Percentiles rank a stretch among this genome's conserved stretches.
phyloP scores from a whole-genome alignment of 2,888 invertebrate genomes.

The Xanthorhoe spadicearia region DNA sequence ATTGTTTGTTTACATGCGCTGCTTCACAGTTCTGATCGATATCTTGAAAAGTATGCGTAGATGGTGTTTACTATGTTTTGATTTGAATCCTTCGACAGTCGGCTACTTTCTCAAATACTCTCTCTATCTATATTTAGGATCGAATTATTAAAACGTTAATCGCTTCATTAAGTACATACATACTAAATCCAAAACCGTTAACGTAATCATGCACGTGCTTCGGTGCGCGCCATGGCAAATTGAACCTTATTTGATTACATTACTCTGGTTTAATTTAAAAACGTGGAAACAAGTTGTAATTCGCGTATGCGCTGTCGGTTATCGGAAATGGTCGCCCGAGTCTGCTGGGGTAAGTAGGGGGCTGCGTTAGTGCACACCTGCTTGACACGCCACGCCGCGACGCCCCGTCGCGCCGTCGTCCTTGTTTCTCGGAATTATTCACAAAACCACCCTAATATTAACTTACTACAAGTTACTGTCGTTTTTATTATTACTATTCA shows the following conservation, averaged over 20 bases:
- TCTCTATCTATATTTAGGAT: slow-evolving; percentile 44
- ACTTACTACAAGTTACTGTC: neutral
- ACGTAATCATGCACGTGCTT: slow-evolving; percentile 59
- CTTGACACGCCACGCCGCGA: slow-evolving; percentile 61
- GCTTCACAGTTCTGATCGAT: slow-evolving; percentile 39
- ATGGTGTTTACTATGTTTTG: slow-evolving; percentile 26
- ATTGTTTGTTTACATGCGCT: slow-evolving; percentile 68
- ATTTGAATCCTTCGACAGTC: slow-evolving; percentile 26
- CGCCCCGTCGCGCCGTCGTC: slow-evolving; percentile 38
- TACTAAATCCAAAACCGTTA: slow-evolving; percentile 65
- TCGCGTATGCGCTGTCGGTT: slow-evolving; percentile 56
- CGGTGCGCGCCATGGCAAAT: slow-evolving; percentile 34
- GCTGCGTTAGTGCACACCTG: slow-evolving; percentile 68
- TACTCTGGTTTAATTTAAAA: slow-evolving; percentile 30
- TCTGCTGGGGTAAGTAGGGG: slow-evolving; percentile 55
- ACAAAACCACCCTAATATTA: slow-evolving; percentile 2
- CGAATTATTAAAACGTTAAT: slow-evolving; percentile 50
- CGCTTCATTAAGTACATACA: slow-evolving; percentile 51
- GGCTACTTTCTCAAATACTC: slow-evolving; percentile 33
- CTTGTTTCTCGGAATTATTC: slow-evolving; percentile 13
- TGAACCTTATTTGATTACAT: slow-evolving; percentile 45
- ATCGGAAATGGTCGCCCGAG: slow-evolving; percentile 56
- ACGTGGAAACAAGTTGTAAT: slow-evolving; percentile 50
- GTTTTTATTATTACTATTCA: neutral
- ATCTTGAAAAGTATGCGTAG: slow-evolving; percentile 30